Conservation (phyloP, 2,797 vertebrate genomes). For the Crocodylus rhombifer region DNA sequence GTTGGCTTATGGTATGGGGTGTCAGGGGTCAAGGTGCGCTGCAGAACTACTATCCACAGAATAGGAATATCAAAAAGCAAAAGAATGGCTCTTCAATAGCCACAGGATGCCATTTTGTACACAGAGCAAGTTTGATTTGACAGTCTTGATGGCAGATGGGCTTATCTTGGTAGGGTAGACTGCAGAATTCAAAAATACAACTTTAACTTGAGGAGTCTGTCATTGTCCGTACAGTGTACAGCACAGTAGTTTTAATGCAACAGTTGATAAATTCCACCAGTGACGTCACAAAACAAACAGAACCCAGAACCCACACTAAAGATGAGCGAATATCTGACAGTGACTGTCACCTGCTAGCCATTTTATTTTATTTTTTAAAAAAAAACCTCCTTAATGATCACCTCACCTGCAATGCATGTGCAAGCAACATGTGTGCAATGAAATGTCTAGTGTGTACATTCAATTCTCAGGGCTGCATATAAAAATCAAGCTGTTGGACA, state of each 20-base stretch:
- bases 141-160: rapidly evolving
- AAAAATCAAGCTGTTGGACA: neutral
- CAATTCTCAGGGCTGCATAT: neutral
- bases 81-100: neutral
- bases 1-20: neutral
- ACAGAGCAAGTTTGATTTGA: neutral
- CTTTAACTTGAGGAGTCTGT: neutral
- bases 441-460: neutral
- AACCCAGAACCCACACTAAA: neutral
- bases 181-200: neutral
- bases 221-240: neutral
- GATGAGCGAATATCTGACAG: neutral
- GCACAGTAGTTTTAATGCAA: neutral
- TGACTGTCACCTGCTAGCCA: neutral
- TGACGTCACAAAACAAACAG: neutral
- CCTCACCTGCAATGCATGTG: neutral
- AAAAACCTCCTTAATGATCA: neutral
- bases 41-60: neutral
- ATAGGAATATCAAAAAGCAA: neutral
- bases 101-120: neutral
- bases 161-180: neutral
- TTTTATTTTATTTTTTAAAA: no score
- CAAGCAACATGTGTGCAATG: neutral
- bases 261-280: neutral
- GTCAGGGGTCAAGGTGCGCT: neutral